A percentile compares a stretch with the other conserved stretches of the same genome.
phyloP scores from a whole-genome alignment of 1,140 invertebrate species.

The Eupristina koningsbergeri region DNA sequence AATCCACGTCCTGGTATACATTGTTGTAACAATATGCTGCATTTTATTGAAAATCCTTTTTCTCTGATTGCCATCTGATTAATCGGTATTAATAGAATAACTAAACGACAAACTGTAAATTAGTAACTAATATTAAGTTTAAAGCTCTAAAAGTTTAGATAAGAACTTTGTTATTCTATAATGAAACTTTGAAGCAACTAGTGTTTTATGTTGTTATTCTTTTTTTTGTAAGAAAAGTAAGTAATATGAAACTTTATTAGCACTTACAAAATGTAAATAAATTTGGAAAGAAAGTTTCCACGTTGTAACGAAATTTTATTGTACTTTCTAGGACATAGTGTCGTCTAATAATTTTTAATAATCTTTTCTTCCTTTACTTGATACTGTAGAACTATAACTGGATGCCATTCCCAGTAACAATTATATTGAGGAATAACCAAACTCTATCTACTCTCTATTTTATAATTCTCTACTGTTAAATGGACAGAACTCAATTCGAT shows the following conservation, averaged over 20 bases:
- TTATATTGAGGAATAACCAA: background rate
- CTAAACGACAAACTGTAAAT: background rate
- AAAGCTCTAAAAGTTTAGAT: background rate
- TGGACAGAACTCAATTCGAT: constrained; percentile 35
- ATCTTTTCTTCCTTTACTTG: background rate
- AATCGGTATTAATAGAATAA: background rate
- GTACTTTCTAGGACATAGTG: background rate
- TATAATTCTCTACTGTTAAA: background rate
- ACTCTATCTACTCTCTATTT: background rate
- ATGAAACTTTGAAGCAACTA: background rate
- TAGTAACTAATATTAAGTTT: background rate
- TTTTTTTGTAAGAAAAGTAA: background rate
- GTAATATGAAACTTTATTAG: background rate
- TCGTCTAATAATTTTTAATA: background rate
- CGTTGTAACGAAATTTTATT: background rate
- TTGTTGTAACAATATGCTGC: too few species aligned
- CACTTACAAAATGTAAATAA: background rate
- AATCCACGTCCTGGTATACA: too few species aligned
- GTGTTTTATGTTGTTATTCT: background rate
- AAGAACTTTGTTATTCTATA: background rate
- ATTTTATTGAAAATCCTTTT: too few species aligned
- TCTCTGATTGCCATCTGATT: background rate
- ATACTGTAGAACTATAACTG: background rate
- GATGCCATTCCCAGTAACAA: background rate
- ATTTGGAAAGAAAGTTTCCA: background rate